phyloP scores from a whole-genome alignment of 2,113 vertebrate genomes.

The Hemicordylus capensis region DNA sequence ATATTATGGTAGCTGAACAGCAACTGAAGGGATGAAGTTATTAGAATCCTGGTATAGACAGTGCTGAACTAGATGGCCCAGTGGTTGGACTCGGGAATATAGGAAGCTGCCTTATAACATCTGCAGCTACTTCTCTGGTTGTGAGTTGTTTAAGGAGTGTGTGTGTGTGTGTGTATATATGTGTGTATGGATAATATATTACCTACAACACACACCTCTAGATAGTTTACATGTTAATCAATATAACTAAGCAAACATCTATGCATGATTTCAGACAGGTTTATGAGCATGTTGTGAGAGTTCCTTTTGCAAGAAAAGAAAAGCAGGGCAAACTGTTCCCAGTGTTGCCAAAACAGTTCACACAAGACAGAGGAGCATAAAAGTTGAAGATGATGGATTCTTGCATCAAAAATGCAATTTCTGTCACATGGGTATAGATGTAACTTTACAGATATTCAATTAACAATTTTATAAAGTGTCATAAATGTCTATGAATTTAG shows the following conservation, averaged over 20 bases:
- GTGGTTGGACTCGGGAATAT: too few species aligned
- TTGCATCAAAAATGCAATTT: slow-evolving; percentile 6
- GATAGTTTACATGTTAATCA: background rate
- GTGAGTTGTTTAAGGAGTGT: too few species aligned
- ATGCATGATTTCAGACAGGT: slow-evolving; percentile 31
- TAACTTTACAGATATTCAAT: too few species aligned
- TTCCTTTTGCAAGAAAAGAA: slow-evolving; percentile 49
- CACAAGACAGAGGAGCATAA: slow-evolving; percentile 30
- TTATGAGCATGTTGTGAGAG: slow-evolving; percentile 55
- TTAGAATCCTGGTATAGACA: too few species aligned
- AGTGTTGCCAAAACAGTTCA: slow-evolving; percentile 42
- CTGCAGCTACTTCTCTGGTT: background rate
- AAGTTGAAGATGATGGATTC: background rate
- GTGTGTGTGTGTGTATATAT: too few species aligned
- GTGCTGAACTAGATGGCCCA: too few species aligned
- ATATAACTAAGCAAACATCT: background rate
- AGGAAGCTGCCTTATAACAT: too few species aligned
- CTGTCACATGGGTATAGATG: background rate
- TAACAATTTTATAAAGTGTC: too few species aligned
- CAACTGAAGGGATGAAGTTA: too few species aligned
- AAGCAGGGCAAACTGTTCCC: slow-evolving; percentile 24
- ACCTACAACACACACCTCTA: too few species aligned
- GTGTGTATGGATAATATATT: too few species aligned
- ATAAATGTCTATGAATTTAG: background rate
- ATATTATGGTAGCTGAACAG: too few species aligned